Conservation (phyloP, 2,888 invertebrate genomes). For the Harpalus rubripes region DNA sequence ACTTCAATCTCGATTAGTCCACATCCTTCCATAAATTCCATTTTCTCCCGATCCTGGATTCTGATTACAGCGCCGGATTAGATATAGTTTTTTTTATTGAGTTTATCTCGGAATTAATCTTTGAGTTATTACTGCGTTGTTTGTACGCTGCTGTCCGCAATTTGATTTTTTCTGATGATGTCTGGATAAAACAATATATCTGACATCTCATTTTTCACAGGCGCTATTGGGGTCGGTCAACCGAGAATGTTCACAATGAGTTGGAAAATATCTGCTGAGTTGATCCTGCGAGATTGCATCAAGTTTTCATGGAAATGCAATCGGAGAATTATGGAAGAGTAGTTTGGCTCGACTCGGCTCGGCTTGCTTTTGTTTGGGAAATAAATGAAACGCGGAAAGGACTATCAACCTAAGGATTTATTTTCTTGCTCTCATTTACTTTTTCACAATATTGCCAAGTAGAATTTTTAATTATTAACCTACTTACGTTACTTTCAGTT, state of each 20-base stretch:
- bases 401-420: slow-evolving; percentile 12
- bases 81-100: slow-evolving; percentile 53
- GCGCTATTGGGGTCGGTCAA: slow-evolving; percentile 48
- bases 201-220: slow-evolving; percentile 60
- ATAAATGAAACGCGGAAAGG: slow-evolving; percentile 30
- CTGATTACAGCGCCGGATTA: slow-evolving; percentile 21
- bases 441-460: background rate
- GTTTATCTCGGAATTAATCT: slow-evolving; percentile 51
- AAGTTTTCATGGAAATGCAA: slow-evolving; percentile 47
- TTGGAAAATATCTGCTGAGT: slow-evolving; percentile 49
- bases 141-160: slow-evolving; percentile 44
- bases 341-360: slow-evolving; percentile 9
- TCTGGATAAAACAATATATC: slow-evolving; percentile 57
- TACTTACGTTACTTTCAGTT: no score
- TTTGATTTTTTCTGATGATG: slow-evolving; percentile 52
- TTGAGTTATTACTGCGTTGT: slow-evolving; percentile 45
- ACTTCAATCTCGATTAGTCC: slow-evolving; percentile 49
- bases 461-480: background rate
- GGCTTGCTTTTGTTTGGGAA: slow-evolving; percentile 35
- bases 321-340: slow-evolving; percentile 44
- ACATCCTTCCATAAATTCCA: slow-evolving; percentile 43
- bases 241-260: slow-evolving; percentile 38
- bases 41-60: slow-evolving; percentile 25
- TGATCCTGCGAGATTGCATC: slow-evolving; percentile 35
- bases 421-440: slow-evolving; percentile 14